Percentiles rank a stretch among this genome's conserved stretches.
Evolutionary conservation across 2,888 invertebrate genomes (phyloP).

Genomic region (Patella caerulea): DNA sequence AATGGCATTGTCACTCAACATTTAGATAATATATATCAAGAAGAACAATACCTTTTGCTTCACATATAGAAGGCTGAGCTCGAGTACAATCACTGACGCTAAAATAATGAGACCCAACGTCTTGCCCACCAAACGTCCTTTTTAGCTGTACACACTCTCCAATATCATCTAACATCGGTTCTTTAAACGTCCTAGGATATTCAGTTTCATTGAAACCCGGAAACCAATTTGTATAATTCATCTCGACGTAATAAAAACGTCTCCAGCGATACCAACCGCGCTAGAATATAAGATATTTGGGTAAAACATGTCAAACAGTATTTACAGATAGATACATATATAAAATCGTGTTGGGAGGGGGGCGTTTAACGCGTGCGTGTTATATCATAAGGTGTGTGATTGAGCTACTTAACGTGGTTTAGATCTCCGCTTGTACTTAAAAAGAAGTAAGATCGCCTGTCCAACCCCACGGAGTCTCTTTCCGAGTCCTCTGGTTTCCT

Average conservation of each 20-base stretch:
- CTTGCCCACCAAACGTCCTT: not conserved
- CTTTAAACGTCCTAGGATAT: not conserved
- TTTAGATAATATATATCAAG: not conserved
- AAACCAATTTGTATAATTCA: slow-evolving; percentile 2
- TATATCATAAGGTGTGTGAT: too few species aligned
- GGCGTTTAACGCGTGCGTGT: too few species aligned
- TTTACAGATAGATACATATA: too few species aligned
- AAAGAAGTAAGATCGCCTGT: too few species aligned
- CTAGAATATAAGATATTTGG: not conserved
- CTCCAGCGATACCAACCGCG: not conserved
- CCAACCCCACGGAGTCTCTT: too few species aligned
- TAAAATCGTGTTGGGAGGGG: too few species aligned
- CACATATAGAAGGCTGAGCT: not conserved
- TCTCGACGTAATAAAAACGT: not conserved
- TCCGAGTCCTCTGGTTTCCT: too few species aligned
- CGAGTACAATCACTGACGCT: not conserved
- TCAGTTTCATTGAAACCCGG: not conserved
- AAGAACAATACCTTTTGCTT: not conserved
- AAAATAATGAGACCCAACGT: not conserved
- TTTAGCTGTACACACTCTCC: not conserved
- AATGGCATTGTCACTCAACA: too few species aligned
- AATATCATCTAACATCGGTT: not conserved
- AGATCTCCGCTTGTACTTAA: too few species aligned
- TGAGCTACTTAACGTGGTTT: too few species aligned
- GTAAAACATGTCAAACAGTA: too few species aligned